Evolutionary conservation across 2,113 vertebrate species (phyloP), one percentile per base, ranked within the genome.

Genomic region (Percopsis transmontana): DNA sequence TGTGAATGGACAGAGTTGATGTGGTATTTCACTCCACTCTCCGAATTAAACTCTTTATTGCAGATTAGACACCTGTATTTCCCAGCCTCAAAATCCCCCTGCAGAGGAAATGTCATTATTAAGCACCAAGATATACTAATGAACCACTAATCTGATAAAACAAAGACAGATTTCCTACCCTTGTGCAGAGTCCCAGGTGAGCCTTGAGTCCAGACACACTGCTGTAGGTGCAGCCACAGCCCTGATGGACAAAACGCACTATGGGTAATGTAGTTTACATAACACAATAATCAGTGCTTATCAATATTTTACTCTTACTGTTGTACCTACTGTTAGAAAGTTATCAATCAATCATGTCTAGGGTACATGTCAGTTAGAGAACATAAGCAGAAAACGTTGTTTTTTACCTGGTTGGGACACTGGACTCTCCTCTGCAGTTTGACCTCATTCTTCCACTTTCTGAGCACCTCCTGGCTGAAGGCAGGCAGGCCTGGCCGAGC

Each of bases 11-110:
- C 90, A 39, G 95, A 96, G 87, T 95, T 98, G 89, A 98, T 98
- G 86, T 98, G 96, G 80, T 98, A 98, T 72, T 98, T 98, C 81
- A 98, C 96, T n/a, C 96, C 96, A 42, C 96, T 98, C 83, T 98
- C 96, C 0, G 96, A 98, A 70, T 94, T 90, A 76, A 98, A 98
- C 83, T 98, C 96, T 74, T 98, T 98, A 51, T 93, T 92, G 82
- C 96, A 98, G 70, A 98, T 91, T 45, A 97, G 92, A 85, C 96
- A 98, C 77, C 90, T 91, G 85, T 98, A 98, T 86, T 96, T 97
- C 77, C 96, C 96, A 67, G 92, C 94, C 74, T 95, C 93, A 77
- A 97, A 97, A 74, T 94, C 95, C 1, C 96, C 96, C 96, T 98
- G 80, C 62, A 64, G 15, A 47, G 13, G 7, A 9, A 50, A 51